Base-by-base conservation (phyloP, 2,797 vertebrate genomes). In the Pseudomugil gertrudae region DNA sequence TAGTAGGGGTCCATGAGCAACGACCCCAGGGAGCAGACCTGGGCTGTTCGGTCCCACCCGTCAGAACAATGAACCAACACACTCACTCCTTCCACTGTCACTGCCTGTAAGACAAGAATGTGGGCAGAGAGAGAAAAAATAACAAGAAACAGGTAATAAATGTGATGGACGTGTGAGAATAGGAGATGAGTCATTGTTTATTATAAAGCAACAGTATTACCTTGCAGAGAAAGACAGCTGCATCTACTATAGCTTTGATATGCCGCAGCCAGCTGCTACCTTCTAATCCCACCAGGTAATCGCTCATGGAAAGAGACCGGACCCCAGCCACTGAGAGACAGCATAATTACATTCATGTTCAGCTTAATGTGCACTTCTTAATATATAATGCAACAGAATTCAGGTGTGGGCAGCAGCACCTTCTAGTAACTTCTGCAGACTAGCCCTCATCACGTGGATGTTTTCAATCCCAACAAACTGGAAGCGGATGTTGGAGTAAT, bases 391-490 rank as follows among this genome's bases (percentile, higher is more conserved):
- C 4, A 11, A 3, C 9, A 26, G 3, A 26, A 50, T 33, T 5
- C 11, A 2, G 10, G 26, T 32, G 52, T 68, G 53, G 36, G 35
- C 4, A 1, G 27, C 5, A 15, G 11, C 13, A 98, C 98, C 97
- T 98, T 99, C 97, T 29, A 97, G 78, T 66, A 99, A 86, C 72
- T 98, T 99, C 85, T 99, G 98, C 74, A 99, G 93, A 79, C 98
- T 99, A 70, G 93, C 86, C 66, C 98, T 95, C 98, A 99, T 99
- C 3, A 99, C 97, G 1, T 99, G 98, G 89, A 99, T 99, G 89
- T 99, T 99, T 92, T 99, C 98, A 64, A 99, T 99, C 81, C 98
- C 98, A 76, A 99, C 96, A 88, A 99, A 99, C 90, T 99, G 96
- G 90, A 99, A 99, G 80, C 98, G 95, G 86, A 99, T 99, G 89